These are phyloP conservation scores for Phenacoccus solenopsis DNA, from an alignment of 1,140 invertebrate species.

Conservation along the genomic window DNA sequence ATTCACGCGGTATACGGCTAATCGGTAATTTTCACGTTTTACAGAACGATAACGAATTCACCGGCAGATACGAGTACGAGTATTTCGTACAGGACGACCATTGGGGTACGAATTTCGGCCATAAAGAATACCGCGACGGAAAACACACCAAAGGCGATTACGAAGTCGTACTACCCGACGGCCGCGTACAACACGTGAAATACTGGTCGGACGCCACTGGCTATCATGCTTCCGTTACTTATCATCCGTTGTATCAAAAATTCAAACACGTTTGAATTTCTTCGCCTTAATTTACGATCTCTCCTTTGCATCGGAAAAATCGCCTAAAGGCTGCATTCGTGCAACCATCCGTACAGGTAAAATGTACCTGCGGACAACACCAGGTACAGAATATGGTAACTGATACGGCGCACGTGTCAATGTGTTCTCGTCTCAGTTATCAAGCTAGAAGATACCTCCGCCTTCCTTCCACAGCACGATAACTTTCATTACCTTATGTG, in stretches of 20 bases:
- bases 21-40: not conserved
- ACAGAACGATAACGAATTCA: conserved; percentile 37
- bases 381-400: too few relatives aligned
- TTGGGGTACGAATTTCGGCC: conserved; percentile 56
- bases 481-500: too few relatives aligned
- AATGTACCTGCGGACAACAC: too few relatives aligned
- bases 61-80: conserved; percentile 58
- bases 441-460: too few relatives aligned
- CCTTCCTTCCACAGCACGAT: too few relatives aligned
- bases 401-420: too few relatives aligned
- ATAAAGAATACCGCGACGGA: conserved; percentile 49
- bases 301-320: too few relatives aligned
- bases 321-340: too few relatives aligned
- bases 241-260: conserved; percentile 33
- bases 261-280: not conserved
- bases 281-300: too few relatives aligned
- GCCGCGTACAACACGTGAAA: conserved; percentile 56
- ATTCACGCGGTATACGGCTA: too few relatives aligned
- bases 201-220: conserved; percentile 62
- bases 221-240: conserved; percentile 62
- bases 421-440: too few relatives aligned
- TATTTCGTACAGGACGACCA: conserved; percentile 55
- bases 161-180: conserved; percentile 63
- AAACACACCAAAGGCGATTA: conserved; percentile 54
- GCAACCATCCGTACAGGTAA: too few relatives aligned